Evolutionary conservation across 2,113 vertebrate species (phyloP).

Genomic region (Electrona antarctica): DNA sequence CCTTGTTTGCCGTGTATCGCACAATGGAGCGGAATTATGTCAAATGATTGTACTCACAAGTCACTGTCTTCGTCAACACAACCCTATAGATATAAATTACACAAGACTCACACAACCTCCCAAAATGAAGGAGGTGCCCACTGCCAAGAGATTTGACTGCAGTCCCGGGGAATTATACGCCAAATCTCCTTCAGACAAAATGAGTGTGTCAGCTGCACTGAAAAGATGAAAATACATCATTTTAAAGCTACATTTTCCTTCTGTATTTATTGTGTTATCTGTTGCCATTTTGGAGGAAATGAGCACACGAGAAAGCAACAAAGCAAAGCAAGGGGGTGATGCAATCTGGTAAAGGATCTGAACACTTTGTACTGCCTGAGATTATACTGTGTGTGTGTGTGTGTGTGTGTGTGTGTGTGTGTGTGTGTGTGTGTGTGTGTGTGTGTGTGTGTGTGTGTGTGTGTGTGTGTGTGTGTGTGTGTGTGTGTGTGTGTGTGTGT

Average conservation of each 20-base stretch:
- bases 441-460: conserved; percentile 12
- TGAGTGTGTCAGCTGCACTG: background rate
- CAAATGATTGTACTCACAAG: too few relatives aligned
- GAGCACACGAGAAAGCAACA: background rate
- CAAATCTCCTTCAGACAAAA: background rate
- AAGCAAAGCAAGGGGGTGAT: conserved; percentile 19
- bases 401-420: background rate
- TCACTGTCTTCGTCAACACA: too few relatives aligned
- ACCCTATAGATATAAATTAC: too few relatives aligned
- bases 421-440: conserved; percentile 8
- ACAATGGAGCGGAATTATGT: too few relatives aligned
- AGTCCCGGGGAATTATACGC: background rate
- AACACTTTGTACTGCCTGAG: conserved; percentile 17
- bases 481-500: conserved; percentile 17
- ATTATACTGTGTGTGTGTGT: conserved; percentile 5
- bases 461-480: background rate
- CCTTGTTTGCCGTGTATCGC: too few relatives aligned
- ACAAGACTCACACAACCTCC: background rate
- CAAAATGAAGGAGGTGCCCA: background rate
- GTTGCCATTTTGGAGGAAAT: conserved; percentile 10
- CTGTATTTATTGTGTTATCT: conserved; percentile 13
- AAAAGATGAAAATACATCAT: background rate
- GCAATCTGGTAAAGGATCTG: conserved; percentile 23
- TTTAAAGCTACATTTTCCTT: conserved; percentile 14
- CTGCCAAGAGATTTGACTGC: conserved; percentile 14